A percentile compares a stretch with the other conserved stretches of the same genome.
Evolutionary conservation across 2,113 vertebrate genomes (phyloP).

Genomic region (Furnarius figulus): DNA sequence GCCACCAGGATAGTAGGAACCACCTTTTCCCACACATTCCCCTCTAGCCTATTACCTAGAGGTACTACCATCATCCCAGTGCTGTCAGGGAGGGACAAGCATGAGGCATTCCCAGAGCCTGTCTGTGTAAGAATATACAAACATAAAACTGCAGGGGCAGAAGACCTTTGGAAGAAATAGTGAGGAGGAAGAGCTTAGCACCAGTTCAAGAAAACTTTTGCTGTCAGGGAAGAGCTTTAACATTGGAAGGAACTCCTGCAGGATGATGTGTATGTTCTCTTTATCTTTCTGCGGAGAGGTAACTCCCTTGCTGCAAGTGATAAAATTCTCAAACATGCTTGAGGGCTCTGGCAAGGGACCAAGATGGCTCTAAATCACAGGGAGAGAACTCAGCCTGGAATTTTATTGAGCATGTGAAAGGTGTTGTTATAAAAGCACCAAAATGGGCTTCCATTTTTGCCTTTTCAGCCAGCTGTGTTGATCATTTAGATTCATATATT

Average conservation of each 20-base stretch:
- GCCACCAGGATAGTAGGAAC: background rate
- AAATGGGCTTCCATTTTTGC: background rate
- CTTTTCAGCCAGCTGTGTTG: background rate
- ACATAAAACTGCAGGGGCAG: background rate
- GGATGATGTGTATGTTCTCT: background rate
- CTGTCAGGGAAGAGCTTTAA: background rate
- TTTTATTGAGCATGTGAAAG: background rate
- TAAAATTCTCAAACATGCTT: background rate
- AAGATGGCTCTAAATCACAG: background rate
- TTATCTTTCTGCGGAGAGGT: background rate
- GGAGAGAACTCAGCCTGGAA: background rate
- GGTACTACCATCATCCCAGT: background rate
- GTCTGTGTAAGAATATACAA: accelerated
- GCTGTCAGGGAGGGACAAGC: background rate
- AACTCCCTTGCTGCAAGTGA: background rate
- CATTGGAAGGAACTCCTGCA: background rate
- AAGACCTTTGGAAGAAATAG: background rate
- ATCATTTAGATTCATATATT: background rate
- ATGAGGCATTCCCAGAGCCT: background rate
- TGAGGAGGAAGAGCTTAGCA: background rate
- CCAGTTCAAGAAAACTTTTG: background rate
- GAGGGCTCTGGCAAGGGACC: background rate
- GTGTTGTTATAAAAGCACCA: background rate
- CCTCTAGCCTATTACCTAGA: background rate
- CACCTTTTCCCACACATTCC: background rate